Conservation (phyloP, 2,888 invertebrate genomes). For the Lottia scabra region DNA sequence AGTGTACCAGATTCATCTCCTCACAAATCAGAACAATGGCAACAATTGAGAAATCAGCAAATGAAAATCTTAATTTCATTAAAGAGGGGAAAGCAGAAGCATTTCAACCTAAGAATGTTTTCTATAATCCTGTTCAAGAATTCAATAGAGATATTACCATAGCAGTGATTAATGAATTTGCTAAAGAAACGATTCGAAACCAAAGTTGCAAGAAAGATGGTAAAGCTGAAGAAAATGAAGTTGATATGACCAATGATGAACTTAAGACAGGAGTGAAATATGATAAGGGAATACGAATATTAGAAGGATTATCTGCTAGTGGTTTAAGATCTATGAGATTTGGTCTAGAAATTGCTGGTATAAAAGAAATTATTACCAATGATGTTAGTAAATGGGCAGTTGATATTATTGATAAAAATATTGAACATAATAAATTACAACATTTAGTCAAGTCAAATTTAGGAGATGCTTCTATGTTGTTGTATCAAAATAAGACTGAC, state of each 20-base stretch:
- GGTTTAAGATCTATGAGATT: constrained; percentile 96
- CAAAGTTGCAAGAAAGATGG: background rate
- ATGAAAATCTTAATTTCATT: constrained; percentile 32
- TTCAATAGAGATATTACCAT: constrained; percentile 92
- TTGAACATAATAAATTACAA: constrained; percentile 80
- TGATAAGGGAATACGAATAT: constrained; percentile 72
- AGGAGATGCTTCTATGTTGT: constrained; percentile 81
- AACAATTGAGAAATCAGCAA: constrained; percentile 7
- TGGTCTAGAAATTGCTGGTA: constrained; percentile 90
- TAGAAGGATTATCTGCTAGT: constrained; percentile 96
- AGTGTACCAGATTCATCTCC: too few species aligned
- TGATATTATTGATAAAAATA: constrained; percentile 84
- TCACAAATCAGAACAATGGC: too few species aligned
- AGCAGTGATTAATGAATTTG: constrained; percentile 61
- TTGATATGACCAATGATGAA: background rate
- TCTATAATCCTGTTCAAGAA: constrained; percentile 94
- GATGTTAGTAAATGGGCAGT: constrained; percentile 89
- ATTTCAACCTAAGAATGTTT: constrained; percentile 79
- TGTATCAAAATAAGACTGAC: constrained; percentile 74
- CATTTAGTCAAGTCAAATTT: constrained; percentile 81
- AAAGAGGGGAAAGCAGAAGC: constrained; percentile 86
- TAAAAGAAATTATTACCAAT: constrained; percentile 84
- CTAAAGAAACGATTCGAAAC: constrained; percentile 18
- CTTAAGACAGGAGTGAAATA: constrained; percentile 46
- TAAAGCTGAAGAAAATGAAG: background rate